phyloP scores from a whole-genome alignment of 1,140 invertebrate species.

The Nephotettix cincticeps region DNA sequence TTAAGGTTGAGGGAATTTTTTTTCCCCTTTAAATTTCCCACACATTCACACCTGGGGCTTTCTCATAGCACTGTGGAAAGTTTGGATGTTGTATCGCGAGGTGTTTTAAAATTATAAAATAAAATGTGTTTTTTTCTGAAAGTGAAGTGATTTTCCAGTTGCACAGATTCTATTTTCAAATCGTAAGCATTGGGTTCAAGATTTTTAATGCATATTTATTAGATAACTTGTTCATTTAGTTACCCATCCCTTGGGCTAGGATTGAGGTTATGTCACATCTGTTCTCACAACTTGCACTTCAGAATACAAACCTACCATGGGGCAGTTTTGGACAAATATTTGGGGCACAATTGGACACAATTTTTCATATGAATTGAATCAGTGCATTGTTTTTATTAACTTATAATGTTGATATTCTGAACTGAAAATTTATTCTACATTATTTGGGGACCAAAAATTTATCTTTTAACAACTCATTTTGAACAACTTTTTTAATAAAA shows the following conservation, averaged over 20 bases:
- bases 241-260: slow-evolving; percentile 32
- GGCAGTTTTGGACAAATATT: slow-evolving; percentile 24
- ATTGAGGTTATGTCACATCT: slow-evolving; percentile 38
- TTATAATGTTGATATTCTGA: too few relatives aligned
- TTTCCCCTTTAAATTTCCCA: not conserved
- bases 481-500: too few relatives aligned
- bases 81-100: not conserved
- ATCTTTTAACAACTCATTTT: too few relatives aligned
- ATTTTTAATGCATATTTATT: slow-evolving; percentile 7
- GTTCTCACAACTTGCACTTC: slow-evolving; percentile 13
- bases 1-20: not conserved
- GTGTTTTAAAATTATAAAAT: not conserved
- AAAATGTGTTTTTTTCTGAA: slow-evolving; percentile 9
- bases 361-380: slow-evolving; percentile 2
- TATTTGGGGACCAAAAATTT: too few relatives aligned
- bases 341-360: slow-evolving; percentile 27
- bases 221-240: slow-evolving; percentile 2
- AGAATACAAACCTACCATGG: slow-evolving; percentile 8
- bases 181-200: not conserved
- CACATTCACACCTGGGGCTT: not conserved
- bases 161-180: slow-evolving; percentile 1
- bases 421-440: too few relatives aligned
- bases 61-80: not conserved
- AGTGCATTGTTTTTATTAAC: too few relatives aligned
- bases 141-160: slow-evolving; percentile 7